Percentiles rank a stretch among this genome's conserved stretches.
These are phyloP conservation scores for Ophioderma brevispina DNA, from an alignment of 35 echinoderm and acorn worm genomes.

Conservation along the genomic window DNA sequence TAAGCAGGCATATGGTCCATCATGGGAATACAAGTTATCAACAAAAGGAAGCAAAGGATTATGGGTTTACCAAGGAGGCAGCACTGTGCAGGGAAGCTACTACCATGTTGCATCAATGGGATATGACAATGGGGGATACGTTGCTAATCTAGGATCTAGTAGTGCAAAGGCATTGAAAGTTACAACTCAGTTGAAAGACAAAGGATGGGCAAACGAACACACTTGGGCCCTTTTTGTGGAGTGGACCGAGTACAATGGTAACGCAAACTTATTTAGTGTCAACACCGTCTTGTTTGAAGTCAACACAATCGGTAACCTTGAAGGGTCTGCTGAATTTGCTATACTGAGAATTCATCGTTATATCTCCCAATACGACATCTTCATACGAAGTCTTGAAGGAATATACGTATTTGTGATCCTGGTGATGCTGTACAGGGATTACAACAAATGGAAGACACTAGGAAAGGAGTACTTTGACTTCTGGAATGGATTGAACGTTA, in stretches of 20 bases:
- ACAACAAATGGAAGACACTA: constrained; percentile 27
- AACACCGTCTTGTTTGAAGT: constrained; percentile 70
- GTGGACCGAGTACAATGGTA: constrained; percentile 84
- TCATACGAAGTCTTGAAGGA: constrained; percentile 69
- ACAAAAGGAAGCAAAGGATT: neutral
- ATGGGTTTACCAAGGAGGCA: constrained; percentile 72
- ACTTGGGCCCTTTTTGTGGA: constrained; percentile 81
- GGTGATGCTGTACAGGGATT: constrained; percentile 66
- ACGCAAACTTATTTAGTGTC: constrained; percentile 75
- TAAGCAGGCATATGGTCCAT: neutral
- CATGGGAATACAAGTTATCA: constrained; percentile 31
- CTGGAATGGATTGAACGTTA: constrained; percentile 70
- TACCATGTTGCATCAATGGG: neutral
- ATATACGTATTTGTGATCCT: constrained; percentile 75
- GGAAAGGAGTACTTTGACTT: constrained; percentile 54
- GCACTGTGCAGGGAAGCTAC: constrained; percentile 50
- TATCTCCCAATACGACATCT: constrained; percentile 36
- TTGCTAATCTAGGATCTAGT: constrained; percentile 40
- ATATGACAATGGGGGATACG: constrained; percentile 69
- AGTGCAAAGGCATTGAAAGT: neutral
- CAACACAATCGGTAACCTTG: constrained; percentile 28
- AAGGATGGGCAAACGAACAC: constrained; percentile 61
- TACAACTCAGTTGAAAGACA: constrained; percentile 12
- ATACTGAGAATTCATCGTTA: constrained; percentile 49
- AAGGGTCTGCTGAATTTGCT: constrained; percentile 30